Conservation (phyloP, 2,113 vertebrate genomes). For the Lampris megalopsis region DNA sequence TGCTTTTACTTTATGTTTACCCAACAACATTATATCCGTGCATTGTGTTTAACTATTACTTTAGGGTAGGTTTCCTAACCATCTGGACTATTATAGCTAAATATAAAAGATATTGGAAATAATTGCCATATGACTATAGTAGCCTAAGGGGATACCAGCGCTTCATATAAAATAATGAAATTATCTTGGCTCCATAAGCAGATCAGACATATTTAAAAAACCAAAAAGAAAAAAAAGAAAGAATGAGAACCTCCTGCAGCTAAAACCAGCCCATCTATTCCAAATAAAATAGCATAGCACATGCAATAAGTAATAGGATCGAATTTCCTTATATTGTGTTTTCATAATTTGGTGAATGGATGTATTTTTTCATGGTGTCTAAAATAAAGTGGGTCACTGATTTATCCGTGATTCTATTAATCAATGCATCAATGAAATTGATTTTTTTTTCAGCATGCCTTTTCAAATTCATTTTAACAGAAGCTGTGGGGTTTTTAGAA, state of each 20-base stretch:
- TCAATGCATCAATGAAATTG: conserved; percentile 59
- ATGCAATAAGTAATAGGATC: conserved; percentile 5
- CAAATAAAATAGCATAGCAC: conserved; percentile 42
- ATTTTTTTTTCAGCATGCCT: conserved; percentile 32
- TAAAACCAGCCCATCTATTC: conserved; percentile 36
- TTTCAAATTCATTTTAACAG: conserved; percentile 62
- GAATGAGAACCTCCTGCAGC: conserved; percentile 25
- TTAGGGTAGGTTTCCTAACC: too few relatives aligned
- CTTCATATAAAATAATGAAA: too few relatives aligned
- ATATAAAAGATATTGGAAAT: too few relatives aligned
- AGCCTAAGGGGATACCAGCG: too few relatives aligned
- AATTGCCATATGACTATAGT: too few relatives aligned
- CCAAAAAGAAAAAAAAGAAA: background rate
- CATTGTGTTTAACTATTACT: too few relatives aligned
- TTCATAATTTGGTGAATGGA: conserved; percentile 54
- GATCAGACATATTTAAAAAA: too few relatives aligned
- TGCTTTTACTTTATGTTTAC: too few relatives aligned
- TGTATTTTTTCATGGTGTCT: conserved; percentile 35
- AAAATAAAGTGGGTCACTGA: conserved; percentile 56
- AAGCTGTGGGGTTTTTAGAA: conserved; percentile 51
- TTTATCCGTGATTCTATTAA: conserved; percentile 52
- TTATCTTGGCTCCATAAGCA: too few relatives aligned
- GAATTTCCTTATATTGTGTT: conserved; percentile 34
- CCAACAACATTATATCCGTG: too few relatives aligned
- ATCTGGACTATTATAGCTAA: too few relatives aligned